Evolutionary conservation across 1,140 invertebrate genomes (phyloP).

Genomic region (Chionoecetes opilio): DNA sequence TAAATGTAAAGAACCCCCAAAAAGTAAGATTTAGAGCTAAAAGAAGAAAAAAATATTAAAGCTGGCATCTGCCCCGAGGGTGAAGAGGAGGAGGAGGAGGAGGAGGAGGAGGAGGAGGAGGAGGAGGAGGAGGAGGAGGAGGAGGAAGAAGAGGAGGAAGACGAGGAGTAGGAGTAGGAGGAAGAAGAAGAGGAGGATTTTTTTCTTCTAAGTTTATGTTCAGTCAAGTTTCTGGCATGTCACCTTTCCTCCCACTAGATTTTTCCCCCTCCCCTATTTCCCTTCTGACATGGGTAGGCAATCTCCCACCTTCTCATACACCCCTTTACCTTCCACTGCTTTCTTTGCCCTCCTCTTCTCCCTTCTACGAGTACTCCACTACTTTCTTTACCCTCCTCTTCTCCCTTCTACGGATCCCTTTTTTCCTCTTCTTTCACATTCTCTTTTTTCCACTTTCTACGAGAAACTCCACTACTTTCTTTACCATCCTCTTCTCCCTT

Average conservation of each 20-base stretch:
- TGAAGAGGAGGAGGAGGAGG: not conserved
- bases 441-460: no score
- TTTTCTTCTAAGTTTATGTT: slow-evolving; percentile 31
- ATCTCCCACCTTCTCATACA: no score
- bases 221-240: not conserved
- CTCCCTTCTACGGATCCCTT: not conserved
- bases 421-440: not conserved
- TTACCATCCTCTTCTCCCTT: no score
- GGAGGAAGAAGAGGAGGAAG: not conserved
- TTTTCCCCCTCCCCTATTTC: no score
- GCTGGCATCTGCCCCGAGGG: not conserved
- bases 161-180: not conserved
- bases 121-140: slow-evolving; percentile 24
- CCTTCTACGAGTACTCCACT: not conserved
- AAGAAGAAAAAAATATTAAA: not conserved
- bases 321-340: no score
- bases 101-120: slow-evolving; percentile 2
- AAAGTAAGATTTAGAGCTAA: not conserved
- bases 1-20: not conserved
- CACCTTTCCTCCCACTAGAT: not conserved
- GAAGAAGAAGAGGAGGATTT: not conserved
- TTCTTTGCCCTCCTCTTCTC: not conserved
- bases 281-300: no score
- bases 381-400: not conserved
- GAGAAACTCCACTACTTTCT: no score